Base-by-base conservation (phyloP, 2,888 invertebrate genomes). In the Siphlonurus alternatus region DNA sequence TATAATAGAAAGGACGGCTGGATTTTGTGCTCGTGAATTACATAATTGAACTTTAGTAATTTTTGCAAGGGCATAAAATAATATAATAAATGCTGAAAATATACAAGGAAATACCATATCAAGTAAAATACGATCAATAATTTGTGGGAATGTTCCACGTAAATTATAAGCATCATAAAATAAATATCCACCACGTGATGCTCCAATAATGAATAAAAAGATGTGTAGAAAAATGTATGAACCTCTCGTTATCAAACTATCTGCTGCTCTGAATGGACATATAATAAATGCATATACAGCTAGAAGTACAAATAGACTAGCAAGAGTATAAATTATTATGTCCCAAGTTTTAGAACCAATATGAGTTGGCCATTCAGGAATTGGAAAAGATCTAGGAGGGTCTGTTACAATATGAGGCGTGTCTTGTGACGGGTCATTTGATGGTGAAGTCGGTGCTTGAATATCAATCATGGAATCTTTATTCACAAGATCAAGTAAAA, bases 381-480 rank as follows among this genome's bases (percentile, higher is more conserved):
- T n/a, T 7, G 56, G 19, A n/a, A 18, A n/a, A 38, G 38, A 38
- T 38, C 38, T 38, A 20, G 56, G 56, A n/a, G n/a, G 5, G 7
- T 56, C 56, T 18, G 56, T 56, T 7, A 22, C 56, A n/a, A 56
- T 22, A 22, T n/a, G 15, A 56, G 56, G 56, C n/a, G 56, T 20
- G 7, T 56, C 56, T 38, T 38, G 38, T 38, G 38, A 38, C 15
- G 56, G 56, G 7, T 56, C n/a, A n/a, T n/a, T 20, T n/a, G 56
- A 20, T 22, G 56, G 56, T 38, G 15, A 38, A n/a, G 56, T n/a
- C n/a, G 56, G 56, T 5, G 56, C 56, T 56, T 56, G 56, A 5
- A 56, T n/a, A 22, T 56, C 56, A 56, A 56, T 56, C 56, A 56
- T 56, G 5, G 56, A 56, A 22, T 56, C 56, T 22, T 56, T 56